Evolutionary conservation across 2,888 invertebrate species (phyloP).

Genomic region (Drosophila meridionalis): DNA sequence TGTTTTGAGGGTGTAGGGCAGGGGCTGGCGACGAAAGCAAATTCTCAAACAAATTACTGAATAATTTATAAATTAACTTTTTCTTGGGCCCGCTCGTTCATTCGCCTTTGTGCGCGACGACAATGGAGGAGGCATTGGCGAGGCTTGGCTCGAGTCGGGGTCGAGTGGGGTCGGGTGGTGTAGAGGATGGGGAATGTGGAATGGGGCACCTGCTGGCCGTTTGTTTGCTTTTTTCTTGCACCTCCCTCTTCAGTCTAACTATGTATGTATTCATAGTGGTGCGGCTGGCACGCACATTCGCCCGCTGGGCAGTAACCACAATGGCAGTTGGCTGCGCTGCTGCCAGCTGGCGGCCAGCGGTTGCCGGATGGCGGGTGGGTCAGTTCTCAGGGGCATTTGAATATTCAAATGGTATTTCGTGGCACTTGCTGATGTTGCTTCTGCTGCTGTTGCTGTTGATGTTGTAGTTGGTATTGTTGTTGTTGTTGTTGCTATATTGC

Average conservation of each 20-base stretch:
- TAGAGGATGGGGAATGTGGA: background rate
- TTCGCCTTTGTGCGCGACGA: slow-evolving; percentile 61
- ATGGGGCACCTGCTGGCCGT: slow-evolving; percentile 31
- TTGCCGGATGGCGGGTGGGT: slow-evolving; percentile 19
- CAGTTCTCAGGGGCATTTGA: slow-evolving; percentile 77
- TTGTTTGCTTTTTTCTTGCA: slow-evolving; percentile 44
- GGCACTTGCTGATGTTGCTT: slow-evolving; percentile 10
- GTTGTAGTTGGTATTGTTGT: background rate
- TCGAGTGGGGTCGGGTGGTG: background rate
- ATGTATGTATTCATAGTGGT: slow-evolving; percentile 22
- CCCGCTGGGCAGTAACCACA: slow-evolving; percentile 27
- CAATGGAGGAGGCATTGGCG: slow-evolving; percentile 45
- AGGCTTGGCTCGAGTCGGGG: background rate
- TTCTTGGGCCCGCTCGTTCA: slow-evolving; percentile 53
- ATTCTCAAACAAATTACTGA: slow-evolving; percentile 82
- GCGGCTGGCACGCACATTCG: slow-evolving; percentile 51
- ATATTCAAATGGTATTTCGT: slow-evolving; percentile 72
- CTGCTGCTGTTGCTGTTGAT: background rate
- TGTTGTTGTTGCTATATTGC: slow-evolving; percentile 51
- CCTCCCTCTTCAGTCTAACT: slow-evolving; percentile 31
- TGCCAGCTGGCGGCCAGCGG: background rate
- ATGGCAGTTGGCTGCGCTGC: slow-evolving; percentile 31
- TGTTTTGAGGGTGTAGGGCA: background rate
- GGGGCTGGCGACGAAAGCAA: slow-evolving; percentile 60
- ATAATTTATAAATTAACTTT: slow-evolving; percentile 80